Conservation (phyloP, 1,140 invertebrate species). For the Drosophila trapezifrons region DNA sequence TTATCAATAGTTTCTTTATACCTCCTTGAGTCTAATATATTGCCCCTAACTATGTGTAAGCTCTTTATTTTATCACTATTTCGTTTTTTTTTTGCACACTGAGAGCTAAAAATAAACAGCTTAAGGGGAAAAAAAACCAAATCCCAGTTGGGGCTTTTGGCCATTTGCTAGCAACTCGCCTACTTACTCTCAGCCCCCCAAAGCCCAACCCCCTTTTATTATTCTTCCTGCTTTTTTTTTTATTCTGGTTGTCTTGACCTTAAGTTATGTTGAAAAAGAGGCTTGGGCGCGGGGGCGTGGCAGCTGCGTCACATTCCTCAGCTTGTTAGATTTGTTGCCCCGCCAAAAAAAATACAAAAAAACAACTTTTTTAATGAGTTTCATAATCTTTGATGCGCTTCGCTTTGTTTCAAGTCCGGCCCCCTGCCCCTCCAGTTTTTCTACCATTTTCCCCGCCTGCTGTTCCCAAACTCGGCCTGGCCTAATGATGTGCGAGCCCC, state of each 20-base stretch:
- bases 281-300: neutral
- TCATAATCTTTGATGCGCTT: slow-evolving; percentile 75
- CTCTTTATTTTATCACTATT: slow-evolving; percentile 10
- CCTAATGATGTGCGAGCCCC: slow-evolving; percentile 54
- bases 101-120: slow-evolving; percentile 42
- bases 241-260: slow-evolving; percentile 2
- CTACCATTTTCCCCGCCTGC: neutral
- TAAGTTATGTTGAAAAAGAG: slow-evolving; percentile 32
- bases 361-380: slow-evolving; percentile 81
- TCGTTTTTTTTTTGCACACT: neutral
- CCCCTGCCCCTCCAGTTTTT: neutral
- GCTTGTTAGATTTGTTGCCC: slow-evolving; percentile 54
- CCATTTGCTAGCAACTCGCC: slow-evolving; percentile 15
- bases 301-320: slow-evolving; percentile 42
- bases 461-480: slow-evolving; percentile 27
- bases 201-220: slow-evolving; percentile 5
- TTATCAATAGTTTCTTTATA: neutral
- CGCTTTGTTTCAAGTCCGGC: slow-evolving; percentile 42
- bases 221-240: neutral
- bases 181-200: neutral
- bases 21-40: neutral
- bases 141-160: slow-evolving; percentile 23
- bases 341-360: slow-evolving; percentile 49
- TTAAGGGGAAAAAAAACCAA: slow-evolving; percentile 10
- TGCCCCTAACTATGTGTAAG: neutral